Evolutionary conservation across 2,113 vertebrate genomes (phyloP).

Genomic region (Anguilla rostrata): DNA sequence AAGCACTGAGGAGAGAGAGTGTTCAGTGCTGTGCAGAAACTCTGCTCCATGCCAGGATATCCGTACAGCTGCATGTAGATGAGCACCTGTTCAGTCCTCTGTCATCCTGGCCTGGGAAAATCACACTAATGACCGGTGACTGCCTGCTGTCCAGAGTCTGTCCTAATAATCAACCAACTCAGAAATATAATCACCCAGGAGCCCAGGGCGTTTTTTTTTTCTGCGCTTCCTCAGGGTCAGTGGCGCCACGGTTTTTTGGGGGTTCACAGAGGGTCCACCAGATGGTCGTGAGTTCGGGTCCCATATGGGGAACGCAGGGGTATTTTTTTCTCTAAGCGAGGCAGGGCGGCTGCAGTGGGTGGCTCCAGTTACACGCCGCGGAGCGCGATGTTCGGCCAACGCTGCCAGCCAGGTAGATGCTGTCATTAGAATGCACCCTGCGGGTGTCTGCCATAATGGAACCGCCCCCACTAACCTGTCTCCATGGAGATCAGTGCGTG

Average conservation of each 20-base stretch:
- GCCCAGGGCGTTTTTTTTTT: not conserved
- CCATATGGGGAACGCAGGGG: not conserved
- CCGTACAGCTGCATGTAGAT: conserved; percentile 2
- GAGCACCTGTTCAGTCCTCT: conserved; percentile 3
- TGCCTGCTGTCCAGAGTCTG: conserved; percentile 3
- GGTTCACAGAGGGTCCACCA: not conserved
- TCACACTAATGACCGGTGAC: not conserved
- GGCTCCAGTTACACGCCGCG: not conserved
- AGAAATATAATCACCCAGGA: not conserved
- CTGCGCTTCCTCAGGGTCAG: not conserved
- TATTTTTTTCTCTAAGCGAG: not conserved
- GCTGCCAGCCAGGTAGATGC: not conserved
- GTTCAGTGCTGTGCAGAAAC: not conserved
- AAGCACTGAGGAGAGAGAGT: not conserved
- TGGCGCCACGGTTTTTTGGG: not conserved
- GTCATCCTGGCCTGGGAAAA: conserved; percentile 4
- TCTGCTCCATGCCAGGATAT: not conserved
- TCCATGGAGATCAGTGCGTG: not conserved
- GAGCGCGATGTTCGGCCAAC: not conserved
- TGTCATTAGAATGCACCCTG: not conserved
- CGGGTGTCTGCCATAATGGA: not conserved
- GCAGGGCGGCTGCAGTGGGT: too few species aligned
- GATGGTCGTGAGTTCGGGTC: not conserved
- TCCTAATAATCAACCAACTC: conserved; percentile 3
- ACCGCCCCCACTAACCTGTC: not conserved